Base-by-base conservation (phyloP, 2,113 vertebrate genomes). In the Microcebus lehilahytsara region DNA sequence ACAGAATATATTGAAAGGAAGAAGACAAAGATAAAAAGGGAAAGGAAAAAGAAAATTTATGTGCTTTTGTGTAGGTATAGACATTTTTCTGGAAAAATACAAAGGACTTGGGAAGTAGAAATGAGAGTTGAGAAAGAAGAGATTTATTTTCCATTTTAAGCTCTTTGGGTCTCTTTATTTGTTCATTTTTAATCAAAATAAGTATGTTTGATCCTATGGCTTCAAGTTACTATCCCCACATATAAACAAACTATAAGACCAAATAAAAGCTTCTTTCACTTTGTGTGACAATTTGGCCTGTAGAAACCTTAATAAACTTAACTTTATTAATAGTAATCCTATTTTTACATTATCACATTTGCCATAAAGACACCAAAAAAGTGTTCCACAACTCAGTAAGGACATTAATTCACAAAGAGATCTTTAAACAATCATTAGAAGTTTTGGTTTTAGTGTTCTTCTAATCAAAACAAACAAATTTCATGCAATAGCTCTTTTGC, bases 401-500 rank as follows among this genome's bases (percentile, higher is more conserved):
- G 64, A 69, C 9, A 81, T 81, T 22, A n/a, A 2, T 0, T 84
- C 71, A 14, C 12, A 72, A 56, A 49, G 27, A 51, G 8, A 40
- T 75, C 34, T 51, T 51, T 30, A 71, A 53, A 37, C 19, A 75
- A 74, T 87, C 49, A 69, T 3, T 88, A 22, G 42, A 92, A 92
- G 23, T 49, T 86, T 95, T 4, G 1, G 51, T 85, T 95, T 94
- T 71, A 94, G 5, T 77, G 74, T 27, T 6, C 51, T 91, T 89
- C 5, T 75, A 10, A 96, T 92, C 93, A 51, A 91, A 88, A 95
- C 58, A 49, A 92, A 74, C 1, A 89, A 46, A 96, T 6, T 23
- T 32, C 5, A 22, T 4, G 30, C 42, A 46, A 51, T 12, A 88
- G 32, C 60, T 96, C 49, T 89, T 71, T 42, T 86, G 6, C 16